Percentiles rank a stretch among this genome's conserved stretches.
These are phyloP conservation scores for Epizoanthus fatuus DNA, from an alignment of 92 coral and sea anemone genomes.

Conservation along the genomic window DNA sequence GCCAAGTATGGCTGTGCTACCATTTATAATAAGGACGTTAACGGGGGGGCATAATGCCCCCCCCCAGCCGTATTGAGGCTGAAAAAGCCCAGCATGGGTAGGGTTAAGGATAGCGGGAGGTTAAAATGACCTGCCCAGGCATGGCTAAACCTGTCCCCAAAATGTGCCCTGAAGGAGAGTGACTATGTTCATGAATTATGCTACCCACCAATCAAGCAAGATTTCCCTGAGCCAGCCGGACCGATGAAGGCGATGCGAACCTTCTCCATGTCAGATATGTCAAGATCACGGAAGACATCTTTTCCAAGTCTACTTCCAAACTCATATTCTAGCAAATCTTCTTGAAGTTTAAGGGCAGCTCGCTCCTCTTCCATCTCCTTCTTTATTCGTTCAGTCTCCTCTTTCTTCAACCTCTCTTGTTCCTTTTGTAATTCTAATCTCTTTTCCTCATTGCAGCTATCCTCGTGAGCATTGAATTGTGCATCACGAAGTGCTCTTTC, in stretches of 20 bases:
- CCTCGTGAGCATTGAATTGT: background rate
- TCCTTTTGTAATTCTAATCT: slow-evolving; percentile 9
- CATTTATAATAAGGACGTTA: too few relatives aligned
- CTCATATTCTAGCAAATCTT: slow-evolving; percentile 55
- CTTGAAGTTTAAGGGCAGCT: slow-evolving; percentile 29
- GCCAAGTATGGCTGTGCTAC: too few relatives aligned
- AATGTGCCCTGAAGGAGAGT: too few relatives aligned
- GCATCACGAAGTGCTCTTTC: slow-evolving; percentile 5
- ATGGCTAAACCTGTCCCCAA: too few relatives aligned
- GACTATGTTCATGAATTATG: too few relatives aligned
- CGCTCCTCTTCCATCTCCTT: slow-evolving; percentile 13
- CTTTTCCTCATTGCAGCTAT: background rate
- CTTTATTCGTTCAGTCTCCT: slow-evolving; percentile 41
- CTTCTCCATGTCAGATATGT: slow-evolving; percentile 38
- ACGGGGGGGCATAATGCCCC: too few relatives aligned
- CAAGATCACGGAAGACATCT: slow-evolving; percentile 44
- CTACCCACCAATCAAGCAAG: slow-evolving; percentile 71
- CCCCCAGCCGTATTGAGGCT: too few relatives aligned
- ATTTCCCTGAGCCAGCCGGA: too few relatives aligned
- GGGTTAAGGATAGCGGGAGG: too few relatives aligned
- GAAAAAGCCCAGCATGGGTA: too few relatives aligned
- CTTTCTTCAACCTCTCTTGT: slow-evolving; percentile 25
- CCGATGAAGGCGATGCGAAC: slow-evolving; percentile 56
- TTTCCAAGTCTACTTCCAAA: slow-evolving; percentile 57
- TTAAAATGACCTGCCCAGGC: too few relatives aligned